phyloP scores from a whole-genome alignment of 1,140 invertebrate genomes.

The Polyergus mexicanus region DNA sequence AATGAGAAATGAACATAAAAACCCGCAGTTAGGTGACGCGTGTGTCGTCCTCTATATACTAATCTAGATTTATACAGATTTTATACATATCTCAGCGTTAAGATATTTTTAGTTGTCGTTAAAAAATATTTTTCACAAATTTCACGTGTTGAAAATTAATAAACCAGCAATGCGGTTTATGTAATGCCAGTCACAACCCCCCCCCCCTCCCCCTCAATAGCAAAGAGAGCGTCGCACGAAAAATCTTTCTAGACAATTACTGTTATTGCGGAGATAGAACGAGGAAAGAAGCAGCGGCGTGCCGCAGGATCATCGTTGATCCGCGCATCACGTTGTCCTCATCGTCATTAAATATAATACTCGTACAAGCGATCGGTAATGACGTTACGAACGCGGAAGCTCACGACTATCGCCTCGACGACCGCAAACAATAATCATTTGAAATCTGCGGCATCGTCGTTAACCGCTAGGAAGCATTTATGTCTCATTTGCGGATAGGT shows the following conservation, averaged over 20 bases:
- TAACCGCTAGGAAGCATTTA: constrained; percentile 79
- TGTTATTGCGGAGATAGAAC: constrained; percentile 58
- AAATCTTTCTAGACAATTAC: constrained; percentile 40
- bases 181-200: neutral
- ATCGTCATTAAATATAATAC: constrained; percentile 73
- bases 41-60: neutral
- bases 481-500: constrained; percentile 76
- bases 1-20: neutral
- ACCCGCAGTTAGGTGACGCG: neutral
- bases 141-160: neutral
- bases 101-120: neutral
- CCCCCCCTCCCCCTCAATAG: too few relatives aligned
- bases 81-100: neutral
- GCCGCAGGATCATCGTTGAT: constrained; percentile 76
- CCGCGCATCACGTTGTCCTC: constrained; percentile 48
- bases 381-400: constrained; percentile 76
- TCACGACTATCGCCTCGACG: constrained; percentile 49
- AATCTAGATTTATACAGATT: too few relatives aligned
- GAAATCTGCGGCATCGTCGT: constrained; percentile 75
- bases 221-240: constrained; percentile 57
- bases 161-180: neutral
- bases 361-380: constrained; percentile 64
- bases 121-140: neutral
- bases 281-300: constrained; percentile 78
- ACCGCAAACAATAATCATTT: constrained; percentile 82